A percentile compares a stretch with the other conserved stretches of the same genome.
phyloP scores from a whole-genome alignment of 2,888 invertebrate species.

The Synanthedon myopaeformis region DNA sequence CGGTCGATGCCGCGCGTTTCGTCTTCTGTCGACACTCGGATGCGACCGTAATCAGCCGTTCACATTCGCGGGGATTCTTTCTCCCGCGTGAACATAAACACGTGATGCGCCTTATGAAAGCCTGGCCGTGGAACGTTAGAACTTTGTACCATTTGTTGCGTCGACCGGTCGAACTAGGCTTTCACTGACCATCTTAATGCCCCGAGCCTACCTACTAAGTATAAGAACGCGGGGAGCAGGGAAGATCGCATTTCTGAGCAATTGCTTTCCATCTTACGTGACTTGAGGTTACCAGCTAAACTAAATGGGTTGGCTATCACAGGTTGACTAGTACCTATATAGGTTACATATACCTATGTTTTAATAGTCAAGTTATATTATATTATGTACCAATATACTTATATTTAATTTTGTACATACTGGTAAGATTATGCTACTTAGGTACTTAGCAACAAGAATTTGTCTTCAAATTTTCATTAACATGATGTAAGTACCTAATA shows the following conservation, averaged over 20 bases:
- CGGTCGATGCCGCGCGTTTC: conserved; percentile 33
- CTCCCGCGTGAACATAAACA: conserved; percentile 37
- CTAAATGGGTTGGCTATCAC: too few species aligned
- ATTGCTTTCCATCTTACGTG: neutral
- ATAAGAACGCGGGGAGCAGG: neutral
- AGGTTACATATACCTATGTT: too few species aligned
- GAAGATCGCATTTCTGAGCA: neutral
- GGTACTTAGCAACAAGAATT: too few species aligned
- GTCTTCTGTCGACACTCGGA: conserved; percentile 35
- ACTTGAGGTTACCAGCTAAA: neutral
- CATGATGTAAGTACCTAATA: too few species aligned
- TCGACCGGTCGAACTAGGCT: conserved; percentile 6
- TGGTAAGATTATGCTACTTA: too few species aligned
- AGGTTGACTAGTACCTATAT: too few species aligned
- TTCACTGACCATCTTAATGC: neutral
- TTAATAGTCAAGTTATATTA: too few species aligned
- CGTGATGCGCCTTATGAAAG: conserved; percentile 49
- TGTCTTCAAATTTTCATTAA: too few species aligned
- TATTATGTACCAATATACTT: too few species aligned
- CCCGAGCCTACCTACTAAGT: neutral
- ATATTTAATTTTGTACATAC: too few species aligned
- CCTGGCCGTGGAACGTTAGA: conserved; percentile 35
- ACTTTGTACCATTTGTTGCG: conserved; percentile 14
- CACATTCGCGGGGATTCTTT: conserved; percentile 33
- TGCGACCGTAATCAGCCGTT: conserved; percentile 17